Conservation (phyloP, 2,797 vertebrate species). For the Taeniopygia guttata region DNA sequence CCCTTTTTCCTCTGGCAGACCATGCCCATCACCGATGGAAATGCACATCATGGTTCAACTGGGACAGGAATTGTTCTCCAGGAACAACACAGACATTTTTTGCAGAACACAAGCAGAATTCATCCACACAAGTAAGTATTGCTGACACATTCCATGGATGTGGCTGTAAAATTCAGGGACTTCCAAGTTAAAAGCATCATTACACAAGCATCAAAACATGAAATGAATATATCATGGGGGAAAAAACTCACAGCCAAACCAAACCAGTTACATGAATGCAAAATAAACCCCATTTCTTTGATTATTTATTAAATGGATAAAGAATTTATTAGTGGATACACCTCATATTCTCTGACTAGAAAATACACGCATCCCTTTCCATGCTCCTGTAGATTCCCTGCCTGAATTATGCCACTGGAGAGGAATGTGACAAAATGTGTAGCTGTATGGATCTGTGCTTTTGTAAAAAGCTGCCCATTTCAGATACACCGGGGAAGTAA, state of each 20-base stretch:
- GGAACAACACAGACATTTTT: not conserved
- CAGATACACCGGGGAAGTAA: not conserved
- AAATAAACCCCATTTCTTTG: not conserved
- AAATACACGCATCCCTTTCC: not conserved
- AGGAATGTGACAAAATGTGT: not conserved
- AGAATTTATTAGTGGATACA: not conserved
- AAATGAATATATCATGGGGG: not conserved
- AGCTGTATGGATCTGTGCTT: not conserved
- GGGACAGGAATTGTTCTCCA: not conserved
- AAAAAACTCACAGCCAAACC: not conserved
- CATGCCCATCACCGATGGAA: not conserved
- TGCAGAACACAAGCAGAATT: not conserved
- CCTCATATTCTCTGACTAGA: not conserved
- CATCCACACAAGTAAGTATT: not conserved
- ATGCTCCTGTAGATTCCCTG: not conserved
- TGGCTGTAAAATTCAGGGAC: not conserved
- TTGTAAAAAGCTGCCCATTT: not conserved
- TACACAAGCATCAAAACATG: not conserved
- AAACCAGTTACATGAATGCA: not conserved
- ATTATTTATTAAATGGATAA: not conserved
- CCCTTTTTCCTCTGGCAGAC: slow-evolving; percentile 4
- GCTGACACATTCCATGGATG: not conserved
- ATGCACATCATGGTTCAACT: not conserved
- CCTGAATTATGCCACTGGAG: not conserved
- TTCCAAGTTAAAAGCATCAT: not conserved